Evolutionary conservation across 1,140 invertebrate species (phyloP), one percentile per base, ranked within the genome.

Genomic region (Globodera rostochiensis): DNA sequence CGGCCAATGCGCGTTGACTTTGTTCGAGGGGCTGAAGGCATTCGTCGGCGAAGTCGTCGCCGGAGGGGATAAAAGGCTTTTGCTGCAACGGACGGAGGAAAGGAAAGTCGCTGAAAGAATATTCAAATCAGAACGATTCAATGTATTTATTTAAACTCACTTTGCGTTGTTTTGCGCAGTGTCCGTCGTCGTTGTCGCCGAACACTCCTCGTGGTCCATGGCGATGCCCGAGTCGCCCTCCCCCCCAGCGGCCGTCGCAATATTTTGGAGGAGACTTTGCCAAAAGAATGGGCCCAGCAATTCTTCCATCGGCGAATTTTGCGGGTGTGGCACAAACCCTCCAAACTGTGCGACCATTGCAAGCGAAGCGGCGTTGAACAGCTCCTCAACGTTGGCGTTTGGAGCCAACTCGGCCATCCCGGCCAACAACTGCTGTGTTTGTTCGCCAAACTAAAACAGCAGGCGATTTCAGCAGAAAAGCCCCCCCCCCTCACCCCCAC

Each of bases 151-250:
- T 3, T n/a, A 70, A 70, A 0, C 57, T 15, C 57, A 60, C 57
- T 60, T 60, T 60, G 9, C 19, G 5, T 53, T 53, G 57, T 60
- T 60, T 71, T 36, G 69, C 25, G 21, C 7, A 71, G n/a, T 71
- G 25, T 71, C 46, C 69, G 8, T 70, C 67, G 36, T 19, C 8
- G n/a, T n/a, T n/a, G n/a, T 25, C 11, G n/a, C 9, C 11, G 46
- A 13, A 3, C 6, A 15, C 25, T 36, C 69, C 46, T 71, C 69
- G 8, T 21, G 69, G n/a, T 71, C 69, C 69, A 71, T 71, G 69
- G 21, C 69, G 25, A 71, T 71, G 69, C 69, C 69, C 21, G 69
- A 71, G 21, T 71, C 69, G 69, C 46, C 69, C 25, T 71, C 46
- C 25, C 15, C n/a, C 6, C 46, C 25, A 8, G 0, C 69, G 7